These are phyloP conservation scores for Acipenser oxyrinchus DNA, from an alignment of 2,797 vertebrate genomes.

Conservation along the genomic window DNA sequence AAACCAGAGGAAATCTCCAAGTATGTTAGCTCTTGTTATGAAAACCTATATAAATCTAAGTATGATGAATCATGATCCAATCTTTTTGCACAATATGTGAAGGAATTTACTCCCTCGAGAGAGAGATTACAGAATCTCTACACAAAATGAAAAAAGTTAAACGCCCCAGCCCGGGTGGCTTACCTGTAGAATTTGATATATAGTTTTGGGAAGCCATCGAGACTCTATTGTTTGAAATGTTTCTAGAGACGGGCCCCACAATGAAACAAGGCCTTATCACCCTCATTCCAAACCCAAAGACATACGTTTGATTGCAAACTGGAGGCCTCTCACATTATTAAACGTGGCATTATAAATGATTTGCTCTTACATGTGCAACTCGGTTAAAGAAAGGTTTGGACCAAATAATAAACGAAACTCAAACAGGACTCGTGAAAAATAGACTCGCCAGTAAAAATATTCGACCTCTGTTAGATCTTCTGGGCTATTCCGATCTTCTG, in stretches of 20 bases:
- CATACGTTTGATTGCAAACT: background rate
- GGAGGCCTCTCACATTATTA: background rate
- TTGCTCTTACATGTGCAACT: background rate
- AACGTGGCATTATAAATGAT: background rate
- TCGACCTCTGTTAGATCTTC: background rate
- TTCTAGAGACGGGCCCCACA: background rate
- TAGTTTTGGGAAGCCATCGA: background rate
- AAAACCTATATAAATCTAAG: background rate
- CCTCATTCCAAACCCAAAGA: background rate
- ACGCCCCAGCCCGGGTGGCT: background rate
- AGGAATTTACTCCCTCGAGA: background rate
- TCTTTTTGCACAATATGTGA: background rate
- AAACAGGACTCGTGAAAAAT: background rate
- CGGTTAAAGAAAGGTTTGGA: background rate
- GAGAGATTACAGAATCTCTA: no score
- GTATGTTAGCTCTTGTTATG: background rate
- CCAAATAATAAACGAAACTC: background rate
- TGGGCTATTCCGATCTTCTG: background rate
- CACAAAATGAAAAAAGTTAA: background rate
- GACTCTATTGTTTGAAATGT: background rate
- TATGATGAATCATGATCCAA: background rate
- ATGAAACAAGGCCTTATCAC: slow-evolving; percentile 2
- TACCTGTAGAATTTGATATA: background rate
- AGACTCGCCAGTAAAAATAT: background rate
- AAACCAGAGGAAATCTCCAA: background rate